Base-by-base conservation (phyloP, 2,888 invertebrate genomes). In the Nemoura dubitans region DNA sequence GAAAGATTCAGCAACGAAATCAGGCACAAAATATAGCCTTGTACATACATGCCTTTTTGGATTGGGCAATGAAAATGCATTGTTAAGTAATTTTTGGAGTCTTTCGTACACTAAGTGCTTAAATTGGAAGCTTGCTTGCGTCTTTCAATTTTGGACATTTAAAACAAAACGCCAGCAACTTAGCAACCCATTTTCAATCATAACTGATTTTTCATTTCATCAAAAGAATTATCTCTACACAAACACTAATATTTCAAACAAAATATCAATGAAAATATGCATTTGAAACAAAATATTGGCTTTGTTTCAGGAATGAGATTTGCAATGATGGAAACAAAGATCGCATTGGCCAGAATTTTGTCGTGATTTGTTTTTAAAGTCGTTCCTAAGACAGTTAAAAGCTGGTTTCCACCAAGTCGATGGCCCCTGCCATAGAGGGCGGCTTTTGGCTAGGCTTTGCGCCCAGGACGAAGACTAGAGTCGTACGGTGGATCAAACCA, bases 251-350 rank as follows among this genome's bases (percentile, higher is more conserved):
- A n/a, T n/a, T n/a, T n/a, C n/a, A n/a, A n/a, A n/a, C n/a, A n/a
- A n/a, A n/a, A n/a, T n/a, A n/a, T n/a, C n/a, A n/a, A n/a, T n/a
- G n/a, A n/a, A n/a, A n/a, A n/a, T n/a, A n/a, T 59, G 59, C 10
- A 59, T 21, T 59, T 59, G n/a, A n/a, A n/a, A n/a, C 2, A 16
- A 21, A 59, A 59, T 28, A 21, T 78, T 27, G 28, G 10, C 28
- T 10, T 26, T 7, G 7, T 78, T 27, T 26, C 28, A 78, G 78
- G 78, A 0, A 78, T 78, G 78, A 26, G 78, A 10, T 78, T 78
- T 78, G 78, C 78, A 14, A 21, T 78, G 78, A 78, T 78, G 78
- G 27, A 78, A 78, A 28, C 78, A 2, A 78, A 78, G 78, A 78
- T 78, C 25, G 78, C 78, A 28, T 78, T 26, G 27, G n/a, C 78